Conservation (phyloP, 2,797 vertebrate species). For the Merluccius polli region DNA sequence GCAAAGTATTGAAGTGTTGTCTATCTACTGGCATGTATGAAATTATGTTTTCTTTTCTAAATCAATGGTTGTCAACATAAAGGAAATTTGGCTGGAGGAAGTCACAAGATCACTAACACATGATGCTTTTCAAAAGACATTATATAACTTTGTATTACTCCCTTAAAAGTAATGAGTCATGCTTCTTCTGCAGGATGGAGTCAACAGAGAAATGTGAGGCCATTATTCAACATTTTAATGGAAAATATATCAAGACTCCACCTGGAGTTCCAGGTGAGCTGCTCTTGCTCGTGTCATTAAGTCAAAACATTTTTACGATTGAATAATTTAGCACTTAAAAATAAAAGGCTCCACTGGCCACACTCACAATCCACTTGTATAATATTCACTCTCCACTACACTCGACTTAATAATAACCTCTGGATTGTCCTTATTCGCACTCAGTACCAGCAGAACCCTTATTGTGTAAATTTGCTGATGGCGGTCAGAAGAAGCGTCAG, state of each 20-base stretch:
- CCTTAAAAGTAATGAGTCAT: background rate
- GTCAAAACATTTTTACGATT: background rate
- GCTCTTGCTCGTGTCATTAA: background rate
- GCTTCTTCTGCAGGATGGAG: conserved; percentile 81
- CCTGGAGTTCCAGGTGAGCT: conserved; percentile 85
- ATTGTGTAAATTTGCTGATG: conserved; percentile 94
- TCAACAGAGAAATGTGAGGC: conserved; percentile 96
- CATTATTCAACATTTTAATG: conserved; percentile 94
- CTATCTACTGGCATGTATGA: background rate
- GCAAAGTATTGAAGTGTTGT: background rate
- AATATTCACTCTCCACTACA: too few species aligned
- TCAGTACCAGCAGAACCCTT: conserved; percentile 86
- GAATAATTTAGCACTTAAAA: background rate
- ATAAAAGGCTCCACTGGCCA: background rate
- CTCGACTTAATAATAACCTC: background rate
- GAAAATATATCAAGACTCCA: conserved; percentile 92
- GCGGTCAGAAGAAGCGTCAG: conserved; percentile 93
- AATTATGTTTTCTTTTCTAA: background rate
- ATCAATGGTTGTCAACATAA: background rate
- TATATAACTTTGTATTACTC: background rate
- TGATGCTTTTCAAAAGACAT: background rate
- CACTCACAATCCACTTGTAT: too few species aligned
- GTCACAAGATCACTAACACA: background rate
- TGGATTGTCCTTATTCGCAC: background rate
- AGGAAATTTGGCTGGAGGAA: too few species aligned